A percentile compares a stretch with the other conserved stretches of the same genome.
phyloP scores from a whole-genome alignment of 2,113 vertebrate species.

The Elaphurus davidianus region DNA sequence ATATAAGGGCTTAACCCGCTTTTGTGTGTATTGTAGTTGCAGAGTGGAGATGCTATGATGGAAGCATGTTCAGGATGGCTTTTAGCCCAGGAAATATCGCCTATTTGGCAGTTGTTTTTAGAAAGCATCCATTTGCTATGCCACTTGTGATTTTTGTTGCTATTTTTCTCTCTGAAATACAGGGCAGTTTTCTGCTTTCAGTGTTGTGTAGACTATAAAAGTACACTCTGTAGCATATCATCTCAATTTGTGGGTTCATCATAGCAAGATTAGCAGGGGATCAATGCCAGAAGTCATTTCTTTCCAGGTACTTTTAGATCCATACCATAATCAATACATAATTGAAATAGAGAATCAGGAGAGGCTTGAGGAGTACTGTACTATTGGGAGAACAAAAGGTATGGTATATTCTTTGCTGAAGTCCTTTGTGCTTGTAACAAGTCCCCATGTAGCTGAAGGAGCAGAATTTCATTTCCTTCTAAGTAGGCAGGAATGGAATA shows the following conservation, averaged over 20 bases:
- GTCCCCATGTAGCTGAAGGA: not conserved
- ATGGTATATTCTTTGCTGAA: not conserved
- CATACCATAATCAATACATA: accelerated
- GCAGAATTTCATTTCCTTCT: not conserved
- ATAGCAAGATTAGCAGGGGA: not conserved
- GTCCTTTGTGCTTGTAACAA: not conserved
- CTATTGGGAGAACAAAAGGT: not conserved
- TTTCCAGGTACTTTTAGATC: not conserved
- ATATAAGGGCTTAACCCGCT: slow-evolving; percentile 19
- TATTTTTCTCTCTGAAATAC: not conserved
- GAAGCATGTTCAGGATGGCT: not conserved
- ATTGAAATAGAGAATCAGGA: not conserved
- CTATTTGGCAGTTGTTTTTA: not conserved
- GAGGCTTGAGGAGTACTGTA: not conserved
- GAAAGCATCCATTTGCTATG: not conserved
- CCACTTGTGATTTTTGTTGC: not conserved
- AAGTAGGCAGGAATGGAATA: not conserved
- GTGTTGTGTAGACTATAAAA: not conserved
- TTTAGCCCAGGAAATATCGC: not conserved
- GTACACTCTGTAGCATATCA: not conserved
- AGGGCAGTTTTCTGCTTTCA: not conserved
- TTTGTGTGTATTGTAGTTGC: not conserved
- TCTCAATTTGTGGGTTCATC: not conserved
- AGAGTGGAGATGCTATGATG: accelerated
- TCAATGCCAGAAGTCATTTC: too few relatives aligned